A percentile compares a stretch with the other conserved stretches of the same genome.
These are phyloP conservation scores for Etheostoma spectabile DNA, from an alignment of 2,113 vertebrate species.

Conservation along the genomic window DNA sequence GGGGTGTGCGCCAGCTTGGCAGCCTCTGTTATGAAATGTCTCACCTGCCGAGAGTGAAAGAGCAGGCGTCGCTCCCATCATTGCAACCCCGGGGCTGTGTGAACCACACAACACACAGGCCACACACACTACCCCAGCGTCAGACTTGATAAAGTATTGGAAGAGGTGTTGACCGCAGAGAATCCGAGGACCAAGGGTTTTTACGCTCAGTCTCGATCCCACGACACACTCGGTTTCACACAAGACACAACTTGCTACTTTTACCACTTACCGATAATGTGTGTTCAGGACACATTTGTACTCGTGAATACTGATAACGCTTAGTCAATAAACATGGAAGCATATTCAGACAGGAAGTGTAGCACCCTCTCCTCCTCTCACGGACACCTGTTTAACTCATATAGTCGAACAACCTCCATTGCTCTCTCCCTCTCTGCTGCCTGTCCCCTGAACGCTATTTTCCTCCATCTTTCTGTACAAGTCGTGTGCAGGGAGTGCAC, in stretches of 20 bases:
- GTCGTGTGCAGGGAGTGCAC: conserved; percentile 48
- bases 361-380: neutral
- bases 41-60: conserved; percentile 81
- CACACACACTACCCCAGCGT: conserved; percentile 39
- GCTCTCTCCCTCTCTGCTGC: conserved; percentile 29
- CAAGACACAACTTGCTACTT: neutral
- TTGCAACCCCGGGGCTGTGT: conserved; percentile 69
- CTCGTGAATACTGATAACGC: conserved; percentile 6
- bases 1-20: conserved; percentile 74
- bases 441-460: conserved; percentile 64
- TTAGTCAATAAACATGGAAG: neutral
- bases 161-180: conserved; percentile 75
- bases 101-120: conserved; percentile 57
- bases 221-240: conserved; percentile 20
- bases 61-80: conserved; percentile 78
- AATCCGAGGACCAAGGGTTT: conserved; percentile 41
- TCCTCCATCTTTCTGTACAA: conserved; percentile 61
- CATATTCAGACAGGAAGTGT: neutral
- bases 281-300: neutral
- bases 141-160: conserved; percentile 83
- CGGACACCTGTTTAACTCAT: conserved; percentile 43
- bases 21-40: conserved; percentile 75
- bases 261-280: conserved; percentile 23
- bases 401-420: conserved; percentile 2
- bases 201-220: conserved; percentile 45